Evolutionary conservation across 2,888 invertebrate species (phyloP).

Genomic region (Agrochola circellaris): DNA sequence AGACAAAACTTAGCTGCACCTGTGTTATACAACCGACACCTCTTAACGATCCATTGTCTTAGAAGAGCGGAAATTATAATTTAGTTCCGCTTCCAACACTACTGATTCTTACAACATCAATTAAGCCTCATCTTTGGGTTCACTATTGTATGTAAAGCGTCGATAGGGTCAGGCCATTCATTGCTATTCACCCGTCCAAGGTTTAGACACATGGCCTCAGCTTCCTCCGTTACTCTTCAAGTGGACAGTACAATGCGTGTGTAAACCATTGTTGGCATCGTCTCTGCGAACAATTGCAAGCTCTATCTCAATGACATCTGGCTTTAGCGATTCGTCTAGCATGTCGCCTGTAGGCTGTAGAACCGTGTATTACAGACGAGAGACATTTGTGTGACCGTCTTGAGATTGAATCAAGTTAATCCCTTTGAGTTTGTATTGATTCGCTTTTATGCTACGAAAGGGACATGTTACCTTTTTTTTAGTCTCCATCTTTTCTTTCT

Average conservation of each 20-base stretch:
- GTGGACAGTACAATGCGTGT: slow-evolving; percentile 86
- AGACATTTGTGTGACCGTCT: slow-evolving; percentile 40
- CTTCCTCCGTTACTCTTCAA: slow-evolving; percentile 85
- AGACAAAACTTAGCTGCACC: slow-evolving; percentile 56
- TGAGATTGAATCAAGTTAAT: slow-evolving; percentile 40
- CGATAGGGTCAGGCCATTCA: slow-evolving; percentile 62
- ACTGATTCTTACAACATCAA: slow-evolving; percentile 65
- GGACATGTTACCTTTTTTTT: slow-evolving; percentile 13
- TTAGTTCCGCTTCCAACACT: slow-evolving; percentile 82
- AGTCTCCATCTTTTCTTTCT: neutral
- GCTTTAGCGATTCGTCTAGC: slow-evolving; percentile 77
- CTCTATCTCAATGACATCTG: slow-evolving; percentile 88
- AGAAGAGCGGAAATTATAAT: slow-evolving; percentile 74
- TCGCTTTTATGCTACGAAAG: slow-evolving; percentile 13
- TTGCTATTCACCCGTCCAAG: slow-evolving; percentile 84
- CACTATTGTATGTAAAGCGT: slow-evolving; percentile 68
- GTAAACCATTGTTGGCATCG: slow-evolving; percentile 80
- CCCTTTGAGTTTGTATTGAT: slow-evolving; percentile 29
- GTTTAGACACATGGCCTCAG: slow-evolving; percentile 83
- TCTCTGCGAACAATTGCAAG: slow-evolving; percentile 75
- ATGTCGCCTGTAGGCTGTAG: slow-evolving; percentile 62
- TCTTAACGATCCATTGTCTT: slow-evolving; percentile 77
- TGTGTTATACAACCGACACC: slow-evolving; percentile 69
- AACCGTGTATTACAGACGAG: slow-evolving; percentile 3
- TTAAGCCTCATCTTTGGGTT: slow-evolving; percentile 62